phyloP scores from a whole-genome alignment of 2,797 vertebrate genomes.

The Adelosebastes latens region DNA sequence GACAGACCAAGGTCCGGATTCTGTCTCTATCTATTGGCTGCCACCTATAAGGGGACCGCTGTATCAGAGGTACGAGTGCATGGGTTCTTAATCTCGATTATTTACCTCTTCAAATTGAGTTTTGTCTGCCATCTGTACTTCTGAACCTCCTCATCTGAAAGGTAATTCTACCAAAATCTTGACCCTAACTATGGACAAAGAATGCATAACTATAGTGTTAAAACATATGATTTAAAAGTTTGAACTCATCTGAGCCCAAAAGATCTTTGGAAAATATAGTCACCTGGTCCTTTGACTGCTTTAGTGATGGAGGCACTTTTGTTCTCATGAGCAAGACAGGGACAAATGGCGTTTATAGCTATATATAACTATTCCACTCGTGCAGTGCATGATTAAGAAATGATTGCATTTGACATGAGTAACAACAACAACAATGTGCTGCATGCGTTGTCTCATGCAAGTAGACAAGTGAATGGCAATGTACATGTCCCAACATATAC shows the following conservation, averaged over 20 bases:
- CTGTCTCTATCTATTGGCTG: conserved; percentile 92
- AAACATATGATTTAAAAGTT: neutral
- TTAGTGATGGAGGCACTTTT: no score
- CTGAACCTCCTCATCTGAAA: neutral
- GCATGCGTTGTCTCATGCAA: no score
- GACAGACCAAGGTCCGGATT: conserved; percentile 83
- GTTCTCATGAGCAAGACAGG: no score
- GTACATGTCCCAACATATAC: no score
- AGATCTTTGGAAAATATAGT: neutral
- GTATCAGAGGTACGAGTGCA: conserved; percentile 87
- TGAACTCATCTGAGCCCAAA: neutral
- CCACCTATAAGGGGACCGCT: conserved; percentile 89
- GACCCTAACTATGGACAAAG: neutral
- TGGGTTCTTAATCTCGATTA: neutral
- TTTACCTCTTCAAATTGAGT: neutral
- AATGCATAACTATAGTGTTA: neutral
- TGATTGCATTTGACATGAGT: no score
- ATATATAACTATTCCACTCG: no score
- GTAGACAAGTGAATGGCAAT: no score
- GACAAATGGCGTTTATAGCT: no score
- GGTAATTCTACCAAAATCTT: neutral
- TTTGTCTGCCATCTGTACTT: neutral
- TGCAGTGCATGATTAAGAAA: no score
- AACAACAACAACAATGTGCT: no score
- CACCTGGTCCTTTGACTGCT: no score